phyloP scores from a whole-genome alignment of 2,113 vertebrate species.

The Chamaetylas fuelleborni region DNA sequence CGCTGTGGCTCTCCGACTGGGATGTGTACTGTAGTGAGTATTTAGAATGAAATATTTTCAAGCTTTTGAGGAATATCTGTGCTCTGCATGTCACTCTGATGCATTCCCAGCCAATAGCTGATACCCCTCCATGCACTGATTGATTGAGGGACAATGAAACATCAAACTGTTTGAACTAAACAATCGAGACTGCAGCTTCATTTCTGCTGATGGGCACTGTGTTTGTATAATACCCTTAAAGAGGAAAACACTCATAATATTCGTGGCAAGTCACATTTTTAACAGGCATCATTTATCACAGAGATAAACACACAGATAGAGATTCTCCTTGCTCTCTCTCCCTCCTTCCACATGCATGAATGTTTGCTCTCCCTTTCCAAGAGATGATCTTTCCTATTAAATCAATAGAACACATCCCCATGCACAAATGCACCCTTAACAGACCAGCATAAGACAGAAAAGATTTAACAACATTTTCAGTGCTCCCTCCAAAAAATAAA shows the following conservation, averaged over 20 bases:
- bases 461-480: not conserved
- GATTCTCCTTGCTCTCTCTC: not conserved
- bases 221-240: not conserved
- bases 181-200: not conserved
- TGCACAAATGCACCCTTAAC: not conserved
- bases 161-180: slow-evolving; percentile 40
- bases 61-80: slow-evolving; percentile 12
- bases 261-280: not conserved
- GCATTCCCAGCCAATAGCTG: not conserved
- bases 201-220: not conserved
- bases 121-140: not conserved
- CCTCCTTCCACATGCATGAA: slow-evolving; percentile 47
- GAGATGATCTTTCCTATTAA: slow-evolving; percentile 46
- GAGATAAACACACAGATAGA: slow-evolving; percentile 8
- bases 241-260: not conserved
- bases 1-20: not conserved
- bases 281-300: slow-evolving; percentile 29
- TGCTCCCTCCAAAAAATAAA: slow-evolving; percentile 14
- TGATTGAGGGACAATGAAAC: slow-evolving; percentile 11
- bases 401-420: not conserved
- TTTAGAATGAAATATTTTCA: not conserved
- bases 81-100: not conserved
- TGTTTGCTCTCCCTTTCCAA: not conserved
- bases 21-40: not conserved
- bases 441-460: not conserved